Percentiles rank a stretch among this genome's conserved stretches.
phyloP scores from a whole-genome alignment of 2,888 invertebrate species.

The Drosophila kuntzei region DNA sequence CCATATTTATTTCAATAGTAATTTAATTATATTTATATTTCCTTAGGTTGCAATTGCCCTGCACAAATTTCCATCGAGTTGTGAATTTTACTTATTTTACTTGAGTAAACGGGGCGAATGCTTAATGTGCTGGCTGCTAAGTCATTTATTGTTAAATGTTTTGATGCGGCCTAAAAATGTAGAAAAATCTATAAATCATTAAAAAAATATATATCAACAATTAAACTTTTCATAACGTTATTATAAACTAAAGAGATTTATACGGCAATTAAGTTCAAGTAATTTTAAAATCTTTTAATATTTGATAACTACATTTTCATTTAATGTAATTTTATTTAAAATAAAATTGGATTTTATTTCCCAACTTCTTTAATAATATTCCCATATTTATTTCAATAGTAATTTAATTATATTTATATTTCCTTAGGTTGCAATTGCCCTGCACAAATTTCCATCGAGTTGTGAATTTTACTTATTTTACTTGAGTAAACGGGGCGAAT shows the following conservation, averaged over 20 bases:
- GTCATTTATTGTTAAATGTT: too few species aligned
- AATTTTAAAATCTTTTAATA: neutral
- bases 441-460: slow-evolving; percentile 1
- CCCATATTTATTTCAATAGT: neutral
- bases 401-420: neutral
- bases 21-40: neutral
- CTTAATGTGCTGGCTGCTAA: slow-evolving; percentile 47
- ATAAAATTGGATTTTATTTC: neutral
- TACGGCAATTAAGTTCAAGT: neutral
- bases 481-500: slow-evolving; percentile 29
- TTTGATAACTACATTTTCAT: neutral
- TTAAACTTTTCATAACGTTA: too few species aligned
- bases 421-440: neutral
- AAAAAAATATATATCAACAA: too few species aligned
- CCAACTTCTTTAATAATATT: neutral
- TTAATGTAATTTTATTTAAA: too few species aligned
- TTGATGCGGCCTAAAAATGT: neutral
- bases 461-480: slow-evolving; percentile 11
- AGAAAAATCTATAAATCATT: too few species aligned
- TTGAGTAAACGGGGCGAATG: slow-evolving; percentile 28
- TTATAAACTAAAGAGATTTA: neutral
- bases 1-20: neutral
- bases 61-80: slow-evolving; percentile 2
- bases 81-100: slow-evolving; percentile 13
- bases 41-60: neutral